Conservation (phyloP, 2,797 vertebrate genomes). For the Pseudochaenichthys georgianus region DNA sequence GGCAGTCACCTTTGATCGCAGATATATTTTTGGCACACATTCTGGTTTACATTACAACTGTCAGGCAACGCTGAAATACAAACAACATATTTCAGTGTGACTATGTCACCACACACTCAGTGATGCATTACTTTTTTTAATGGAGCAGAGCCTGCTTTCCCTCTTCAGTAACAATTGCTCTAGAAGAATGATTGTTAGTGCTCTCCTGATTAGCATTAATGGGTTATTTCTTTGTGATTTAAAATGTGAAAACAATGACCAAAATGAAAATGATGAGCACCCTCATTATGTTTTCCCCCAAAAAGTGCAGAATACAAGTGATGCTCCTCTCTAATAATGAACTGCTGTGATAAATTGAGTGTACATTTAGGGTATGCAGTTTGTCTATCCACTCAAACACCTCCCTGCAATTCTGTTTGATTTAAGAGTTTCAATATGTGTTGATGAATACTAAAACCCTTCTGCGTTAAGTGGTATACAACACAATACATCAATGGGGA, state of each 20-base stretch:
- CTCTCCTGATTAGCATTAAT: conserved; percentile 19
- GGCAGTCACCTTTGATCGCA: not conserved
- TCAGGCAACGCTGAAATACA: not conserved
- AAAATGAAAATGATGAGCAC: conserved; percentile 11
- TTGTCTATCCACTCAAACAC: not conserved
- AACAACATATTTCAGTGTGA: not conserved
- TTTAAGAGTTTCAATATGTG: conserved; percentile 9
- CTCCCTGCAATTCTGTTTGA: not conserved
- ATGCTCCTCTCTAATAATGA: conserved; percentile 13
- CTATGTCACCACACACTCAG: not conserved
- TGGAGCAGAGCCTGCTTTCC: conserved; percentile 1
- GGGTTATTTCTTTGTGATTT: conserved; percentile 11
- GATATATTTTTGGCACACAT: not conserved
- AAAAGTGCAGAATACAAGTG: conserved; percentile 16
- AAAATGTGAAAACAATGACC: conserved; percentile 43
- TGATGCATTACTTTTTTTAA: not conserved
- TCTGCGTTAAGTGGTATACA: not conserved
- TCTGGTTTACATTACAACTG: not conserved
- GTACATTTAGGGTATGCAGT: conserved; percentile 2
- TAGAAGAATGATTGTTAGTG: not conserved
- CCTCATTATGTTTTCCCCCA: conserved; percentile 21
- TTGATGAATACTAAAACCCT: conserved; percentile 4
- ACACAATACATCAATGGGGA: not conserved
- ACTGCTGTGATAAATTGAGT: not conserved
- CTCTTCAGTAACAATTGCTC: conserved; percentile 6